A percentile compares a stretch with the other conserved stretches of the same genome.
phyloP scores from a whole-genome alignment of 2,888 invertebrate species.

The Stictocephala bisonia region DNA sequence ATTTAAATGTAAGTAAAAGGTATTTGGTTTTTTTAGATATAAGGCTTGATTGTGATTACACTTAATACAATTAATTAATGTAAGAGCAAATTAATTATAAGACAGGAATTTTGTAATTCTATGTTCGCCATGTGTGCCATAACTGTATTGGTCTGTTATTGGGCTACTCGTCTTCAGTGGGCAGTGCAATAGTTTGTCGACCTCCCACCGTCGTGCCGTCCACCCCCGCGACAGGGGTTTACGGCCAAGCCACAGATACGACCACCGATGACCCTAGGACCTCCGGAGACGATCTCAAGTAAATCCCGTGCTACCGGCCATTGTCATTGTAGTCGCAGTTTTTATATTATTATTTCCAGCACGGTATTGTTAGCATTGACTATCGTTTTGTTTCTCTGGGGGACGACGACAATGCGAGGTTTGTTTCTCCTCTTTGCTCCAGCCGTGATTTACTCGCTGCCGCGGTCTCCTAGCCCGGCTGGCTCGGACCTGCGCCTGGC shows the following conservation, averaged over 20 bases:
- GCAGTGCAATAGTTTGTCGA: no score
- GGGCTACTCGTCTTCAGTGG: no score
- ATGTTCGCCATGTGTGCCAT: no score
- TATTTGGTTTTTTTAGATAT: no score
- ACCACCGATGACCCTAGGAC: constrained; percentile 10
- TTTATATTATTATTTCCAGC: constrained; percentile 41
- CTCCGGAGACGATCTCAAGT: constrained; percentile 17
- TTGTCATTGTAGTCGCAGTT: constrained; percentile 27
- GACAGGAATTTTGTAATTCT: no score
- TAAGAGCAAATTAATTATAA: no score
- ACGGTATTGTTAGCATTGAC: constrained; percentile 44
- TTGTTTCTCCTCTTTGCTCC: constrained; percentile 38
- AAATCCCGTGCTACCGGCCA: constrained; percentile 26
- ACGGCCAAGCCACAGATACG: neutral
- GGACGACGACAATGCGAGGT: constrained; percentile 28
- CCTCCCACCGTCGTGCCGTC: neutral
- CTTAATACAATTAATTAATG: no score
- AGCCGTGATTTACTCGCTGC: constrained; percentile 40
- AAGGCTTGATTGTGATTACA: no score
- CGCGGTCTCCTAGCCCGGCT: no score
- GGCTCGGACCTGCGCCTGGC: no score
- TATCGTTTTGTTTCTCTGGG: constrained; percentile 34
- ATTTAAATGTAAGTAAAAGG: no score
- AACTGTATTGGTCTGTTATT: neutral
- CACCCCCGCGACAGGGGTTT: neutral